Conservation (phyloP, 2,797 vertebrate genomes). For the Okamejei kenojei region DNA sequence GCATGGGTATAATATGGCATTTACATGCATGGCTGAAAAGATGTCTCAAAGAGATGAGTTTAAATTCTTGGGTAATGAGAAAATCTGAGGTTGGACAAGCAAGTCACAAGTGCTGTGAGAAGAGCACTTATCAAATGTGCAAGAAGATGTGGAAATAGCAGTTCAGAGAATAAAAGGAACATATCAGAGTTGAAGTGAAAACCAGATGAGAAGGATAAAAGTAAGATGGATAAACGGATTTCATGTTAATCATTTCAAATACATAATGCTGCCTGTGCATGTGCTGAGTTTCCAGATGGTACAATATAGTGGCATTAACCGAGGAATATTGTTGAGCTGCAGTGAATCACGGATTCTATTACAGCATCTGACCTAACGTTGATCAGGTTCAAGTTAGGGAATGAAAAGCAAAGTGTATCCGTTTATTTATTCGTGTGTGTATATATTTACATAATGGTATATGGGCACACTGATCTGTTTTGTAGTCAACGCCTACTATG, state of each 20-base stretch:
- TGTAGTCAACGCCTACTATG: too few relatives aligned
- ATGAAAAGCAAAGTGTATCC: too few relatives aligned
- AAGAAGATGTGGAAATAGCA: not conserved
- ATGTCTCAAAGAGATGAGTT: not conserved
- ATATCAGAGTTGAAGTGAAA: not conserved
- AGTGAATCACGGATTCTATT: too few relatives aligned
- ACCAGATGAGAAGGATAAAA: not conserved
- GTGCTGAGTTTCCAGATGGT: not conserved
- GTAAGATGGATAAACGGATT: not conserved
- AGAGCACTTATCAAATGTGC: not conserved
- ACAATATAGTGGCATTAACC: not conserved
- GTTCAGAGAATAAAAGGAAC: not conserved
- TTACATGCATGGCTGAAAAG: not conserved
- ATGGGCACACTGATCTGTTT: too few relatives aligned
- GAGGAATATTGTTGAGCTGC: too few relatives aligned
- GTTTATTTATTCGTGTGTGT: too few relatives aligned
- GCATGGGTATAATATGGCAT: not conserved
- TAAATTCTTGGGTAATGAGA: not conserved
- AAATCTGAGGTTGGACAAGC: not conserved
- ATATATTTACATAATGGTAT: too few relatives aligned
- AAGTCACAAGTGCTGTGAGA: not conserved
- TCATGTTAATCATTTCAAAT: not conserved
- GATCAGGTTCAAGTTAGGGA: too few relatives aligned
- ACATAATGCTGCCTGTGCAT: not conserved
- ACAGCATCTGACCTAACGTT: too few relatives aligned